phyloP scores from a whole-genome alignment of 2,888 invertebrate genomes.

The Agrotis puta region DNA sequence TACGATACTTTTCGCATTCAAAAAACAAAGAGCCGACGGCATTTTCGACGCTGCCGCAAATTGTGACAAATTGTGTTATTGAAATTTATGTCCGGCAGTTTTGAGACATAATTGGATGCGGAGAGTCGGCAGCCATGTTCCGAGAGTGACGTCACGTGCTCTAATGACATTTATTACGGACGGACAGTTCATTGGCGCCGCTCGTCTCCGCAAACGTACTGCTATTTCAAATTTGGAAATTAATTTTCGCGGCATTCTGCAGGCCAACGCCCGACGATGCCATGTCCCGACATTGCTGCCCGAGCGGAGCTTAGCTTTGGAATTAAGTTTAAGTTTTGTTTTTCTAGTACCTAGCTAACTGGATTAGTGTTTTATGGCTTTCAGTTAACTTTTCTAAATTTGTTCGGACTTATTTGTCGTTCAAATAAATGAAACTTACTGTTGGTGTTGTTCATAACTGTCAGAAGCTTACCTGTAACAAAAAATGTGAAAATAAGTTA shows the following conservation, averaged over 20 bases:
- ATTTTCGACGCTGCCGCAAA: constrained; percentile 79
- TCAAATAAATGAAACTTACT: constrained; percentile 51
- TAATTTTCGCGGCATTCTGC: constrained; percentile 80
- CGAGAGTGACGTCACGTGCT: constrained; percentile 84
- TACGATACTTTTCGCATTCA: constrained; percentile 72
- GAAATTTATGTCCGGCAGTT: constrained; percentile 88
- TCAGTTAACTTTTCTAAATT: constrained; percentile 36
- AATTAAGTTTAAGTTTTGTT: constrained; percentile 52
- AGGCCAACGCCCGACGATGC: constrained; percentile 55
- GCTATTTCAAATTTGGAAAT: constrained; percentile 81
- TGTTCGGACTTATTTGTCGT: constrained; percentile 43
- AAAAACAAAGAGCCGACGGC: constrained; percentile 77
- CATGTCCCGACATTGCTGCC: constrained; percentile 48
- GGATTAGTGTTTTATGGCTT: constrained; percentile 55
- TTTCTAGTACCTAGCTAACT: constrained; percentile 39
- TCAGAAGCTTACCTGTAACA: constrained; percentile 69
- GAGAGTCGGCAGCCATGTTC: constrained; percentile 82
- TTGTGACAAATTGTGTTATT: constrained; percentile 88
- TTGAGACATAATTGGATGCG: constrained; percentile 87
- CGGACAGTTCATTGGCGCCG: constrained; percentile 85
- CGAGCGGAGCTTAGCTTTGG: constrained; percentile 58
- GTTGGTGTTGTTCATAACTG: constrained; percentile 31
- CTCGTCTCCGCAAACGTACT: constrained; percentile 77
- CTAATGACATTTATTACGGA: constrained; percentile 88
- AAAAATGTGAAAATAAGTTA: constrained; percentile 41